Base-by-base conservation (phyloP, 2,113 vertebrate species). In the Xiphophorus hellerii region DNA sequence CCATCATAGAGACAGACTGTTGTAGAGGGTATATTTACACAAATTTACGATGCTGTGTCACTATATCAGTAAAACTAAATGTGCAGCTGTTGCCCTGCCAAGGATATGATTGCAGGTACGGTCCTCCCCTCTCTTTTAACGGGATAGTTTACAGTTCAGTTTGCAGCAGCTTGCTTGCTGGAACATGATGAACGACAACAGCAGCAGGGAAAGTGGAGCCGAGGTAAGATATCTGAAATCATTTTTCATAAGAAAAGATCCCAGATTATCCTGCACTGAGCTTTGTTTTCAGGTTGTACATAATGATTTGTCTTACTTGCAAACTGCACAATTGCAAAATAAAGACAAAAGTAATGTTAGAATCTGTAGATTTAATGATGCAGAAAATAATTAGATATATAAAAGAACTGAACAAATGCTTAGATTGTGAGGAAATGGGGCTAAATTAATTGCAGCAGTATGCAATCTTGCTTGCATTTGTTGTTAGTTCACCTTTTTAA, bases 211-310 rank as follows among this genome's bases (percentile, higher is more conserved):
- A 71, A 86, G 69, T 77, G 67, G 71, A 62, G 20, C 61, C 30
- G 87, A 90, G 85, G 88, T 89, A 81, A 90, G 85, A 74, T 39
- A 78, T 66, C 33, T 65, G 30, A 71, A 64, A 30, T n/a, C 5
- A 25, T 71, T 69, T 62, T 42, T 60, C 37, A 61, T 4, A 5
- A 58, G 2, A 10, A 20, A 5, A 14, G 30, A 65, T 69, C 2
- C 3, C 37, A 7, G 8, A 22, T 30, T 69, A 42, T 20, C 1
- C 25, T 15, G 29, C 27, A 29, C 48, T 35, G 29, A 20, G 25
- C 13, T 71, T 27, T 61, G 3, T 65, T 72, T 44, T 54, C 7
- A 60, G n/a, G n/a, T 22, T 37, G 4, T 39, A 31, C 14, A 25
- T 69, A n/a, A 17, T 33, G 33, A 20, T 44, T 61, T 29, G 25